Evolutionary conservation across 2,797 vertebrate species (phyloP).

Genomic region (Psittacula echo): DNA sequence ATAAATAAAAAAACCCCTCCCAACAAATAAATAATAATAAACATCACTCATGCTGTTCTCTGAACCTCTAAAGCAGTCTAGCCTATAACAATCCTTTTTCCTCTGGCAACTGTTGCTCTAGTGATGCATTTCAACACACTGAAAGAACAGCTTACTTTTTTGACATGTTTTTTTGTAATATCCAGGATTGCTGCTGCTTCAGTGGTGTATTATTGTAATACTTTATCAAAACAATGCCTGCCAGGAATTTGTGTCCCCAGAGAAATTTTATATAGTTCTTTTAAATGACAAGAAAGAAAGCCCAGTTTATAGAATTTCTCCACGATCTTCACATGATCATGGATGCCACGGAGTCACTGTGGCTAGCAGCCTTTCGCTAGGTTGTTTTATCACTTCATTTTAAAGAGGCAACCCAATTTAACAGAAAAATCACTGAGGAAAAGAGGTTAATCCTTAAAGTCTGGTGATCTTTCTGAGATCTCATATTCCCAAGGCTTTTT

Average conservation of each 20-base stretch:
- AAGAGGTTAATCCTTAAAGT: not conserved
- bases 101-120: conserved; percentile 29
- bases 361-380: not conserved
- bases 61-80: not conserved
- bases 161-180: conserved; percentile 1
- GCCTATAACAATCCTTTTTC: conserved; percentile 27
- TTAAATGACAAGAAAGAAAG: conserved; percentile 57
- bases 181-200: not conserved
- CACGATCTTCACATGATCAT: not conserved
- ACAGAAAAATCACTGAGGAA: not conserved
- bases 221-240: conserved; percentile 69
- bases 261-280: conserved; percentile 57
- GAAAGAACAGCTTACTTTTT: conserved; percentile 35
- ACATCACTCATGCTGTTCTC: not conserved
- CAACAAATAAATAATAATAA: conserved; percentile 58
- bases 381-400: not conserved
- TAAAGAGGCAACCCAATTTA: not conserved
- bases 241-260: conserved; percentile 60
- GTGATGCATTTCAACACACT: conserved; percentile 15
- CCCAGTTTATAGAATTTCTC: not conserved
- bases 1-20: not conserved
- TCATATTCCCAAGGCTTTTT: not conserved
- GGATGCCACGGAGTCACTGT: fast-evolving
- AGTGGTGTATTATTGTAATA: conserved; percentile 45
- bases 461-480: not conserved